Evolutionary conservation across 2,797 vertebrate species (phyloP).

Genomic region (Anguilla pacifica): DNA sequence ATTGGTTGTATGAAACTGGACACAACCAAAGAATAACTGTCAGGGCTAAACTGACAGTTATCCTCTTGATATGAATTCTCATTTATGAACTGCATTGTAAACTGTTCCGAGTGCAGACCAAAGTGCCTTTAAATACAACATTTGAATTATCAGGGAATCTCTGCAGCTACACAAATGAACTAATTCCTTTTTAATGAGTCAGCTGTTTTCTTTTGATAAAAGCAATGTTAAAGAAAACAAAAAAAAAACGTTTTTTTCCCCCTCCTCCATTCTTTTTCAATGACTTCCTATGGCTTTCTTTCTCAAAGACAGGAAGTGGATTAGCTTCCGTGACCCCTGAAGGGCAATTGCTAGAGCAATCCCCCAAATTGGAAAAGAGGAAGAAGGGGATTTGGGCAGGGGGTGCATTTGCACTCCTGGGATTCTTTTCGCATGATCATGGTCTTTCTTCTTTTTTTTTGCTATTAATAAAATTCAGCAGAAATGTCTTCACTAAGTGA

Average conservation of each 20-base stretch:
- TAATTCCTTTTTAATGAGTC: conserved; percentile 61
- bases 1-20: not conserved
- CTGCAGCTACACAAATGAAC: conserved; percentile 62
- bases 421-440: conserved; percentile 44
- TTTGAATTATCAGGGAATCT: conserved; percentile 44
- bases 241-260: conserved; percentile 45
- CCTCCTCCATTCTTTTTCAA: conserved; percentile 37
- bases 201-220: conserved; percentile 67
- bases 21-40: not conserved
- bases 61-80: not conserved
- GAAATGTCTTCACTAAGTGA: conserved; percentile 70
- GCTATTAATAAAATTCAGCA: conserved; percentile 69
- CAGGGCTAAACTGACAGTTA: not conserved
- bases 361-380: conserved; percentile 65
- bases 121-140: not conserved
- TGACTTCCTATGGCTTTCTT: conserved; percentile 60
- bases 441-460: conserved; percentile 59
- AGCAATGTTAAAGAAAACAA: conserved; percentile 53
- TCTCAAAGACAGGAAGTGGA: conserved; percentile 63
- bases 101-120: not conserved
- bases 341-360: conserved; percentile 50
- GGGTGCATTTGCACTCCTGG: conserved; percentile 49
- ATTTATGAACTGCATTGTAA: not conserved
- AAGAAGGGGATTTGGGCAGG: conserved; percentile 60
- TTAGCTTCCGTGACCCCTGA: conserved; percentile 60